Evolutionary conservation across 2,888 invertebrate species (phyloP), one percentile per base, ranked within the genome.

Genomic region (Drosophila koepferae): DNA sequence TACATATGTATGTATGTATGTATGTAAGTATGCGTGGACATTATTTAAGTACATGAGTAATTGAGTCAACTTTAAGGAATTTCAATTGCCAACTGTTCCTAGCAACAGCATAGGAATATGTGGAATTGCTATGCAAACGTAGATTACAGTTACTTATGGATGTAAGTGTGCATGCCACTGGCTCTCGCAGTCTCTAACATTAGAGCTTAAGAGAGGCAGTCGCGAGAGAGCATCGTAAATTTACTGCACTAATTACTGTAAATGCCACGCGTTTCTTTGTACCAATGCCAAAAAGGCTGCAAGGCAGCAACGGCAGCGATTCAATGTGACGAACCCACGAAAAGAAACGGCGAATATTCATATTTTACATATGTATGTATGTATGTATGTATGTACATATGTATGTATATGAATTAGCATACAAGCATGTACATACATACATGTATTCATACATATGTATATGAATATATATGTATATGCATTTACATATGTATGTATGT

Each of bases 301-400:
- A 59, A 58, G 62, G n/a, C 48, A n/a, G 18, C 48, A n/a, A 23
- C 56, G 20, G 58, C n/a, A 14, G 59, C 23, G 28, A 28, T 18
- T 23, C 41, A 51, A 44, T n/a, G 41, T 66, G 59, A 63, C 66
- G 55, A 73, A 31, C 46, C 41, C 44, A 54, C 43, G 54, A 65
- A 69, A 41, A 58, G 40, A 49, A 64, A 63, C 74, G 62, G 63
- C 58, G 70, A 48, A 63, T 66, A 71, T 75, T 60, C 59, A 71
- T 62, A 59, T 49, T 51, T 60, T 63, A 53, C 20, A 58, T 41
- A 53, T 10, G 48, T 36, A 54, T 28, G 23, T 63, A 43, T 28
- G 8, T 66, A 38, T 12, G 23, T 23, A 23, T 40, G 51, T 12
- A 43, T 28, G 46, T 23, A 12, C 12, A n/a, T n/a, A 36, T 14